A percentile compares a stretch with the other conserved stretches of the same genome.
Conservation (phyloP, 2,113 vertebrate species). For the Lutjanus erythropterus region DNA sequence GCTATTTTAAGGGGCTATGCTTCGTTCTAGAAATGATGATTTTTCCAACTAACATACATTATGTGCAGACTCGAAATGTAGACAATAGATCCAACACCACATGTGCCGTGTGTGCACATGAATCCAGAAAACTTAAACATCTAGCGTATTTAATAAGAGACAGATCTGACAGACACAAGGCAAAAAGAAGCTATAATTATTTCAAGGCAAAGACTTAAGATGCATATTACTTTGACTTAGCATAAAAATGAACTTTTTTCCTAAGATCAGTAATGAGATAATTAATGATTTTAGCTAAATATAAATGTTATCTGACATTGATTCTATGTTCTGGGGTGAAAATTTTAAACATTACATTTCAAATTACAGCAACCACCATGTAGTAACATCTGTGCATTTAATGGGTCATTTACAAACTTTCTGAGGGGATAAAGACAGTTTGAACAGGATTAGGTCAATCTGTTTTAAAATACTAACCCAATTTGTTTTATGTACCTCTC, state of each 20-base stretch:
- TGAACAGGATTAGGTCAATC: neutral
- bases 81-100: neutral
- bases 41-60: neutral
- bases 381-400: neutral
- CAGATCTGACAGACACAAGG: neutral
- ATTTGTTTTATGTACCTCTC: conserved; percentile 5
- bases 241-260: too few species aligned
- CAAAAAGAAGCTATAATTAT: neutral
- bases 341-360: neutral
- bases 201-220: neutral
- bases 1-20: neutral
- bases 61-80: neutral
- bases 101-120: neutral
- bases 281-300: neutral
- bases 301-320: neutral
- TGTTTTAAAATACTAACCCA: conserved; percentile 1
- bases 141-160: too few species aligned
- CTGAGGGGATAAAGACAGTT: neutral
- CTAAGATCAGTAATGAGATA: neutral
- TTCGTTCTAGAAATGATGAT: neutral
- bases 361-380: neutral
- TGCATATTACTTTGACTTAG: neutral
- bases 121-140: neutral
- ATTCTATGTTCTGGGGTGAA: neutral
- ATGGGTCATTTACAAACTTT: neutral